Evolutionary conservation across 2,797 vertebrate species (phyloP).

Genomic region (Oceanodroma leucorhoa): DNA sequence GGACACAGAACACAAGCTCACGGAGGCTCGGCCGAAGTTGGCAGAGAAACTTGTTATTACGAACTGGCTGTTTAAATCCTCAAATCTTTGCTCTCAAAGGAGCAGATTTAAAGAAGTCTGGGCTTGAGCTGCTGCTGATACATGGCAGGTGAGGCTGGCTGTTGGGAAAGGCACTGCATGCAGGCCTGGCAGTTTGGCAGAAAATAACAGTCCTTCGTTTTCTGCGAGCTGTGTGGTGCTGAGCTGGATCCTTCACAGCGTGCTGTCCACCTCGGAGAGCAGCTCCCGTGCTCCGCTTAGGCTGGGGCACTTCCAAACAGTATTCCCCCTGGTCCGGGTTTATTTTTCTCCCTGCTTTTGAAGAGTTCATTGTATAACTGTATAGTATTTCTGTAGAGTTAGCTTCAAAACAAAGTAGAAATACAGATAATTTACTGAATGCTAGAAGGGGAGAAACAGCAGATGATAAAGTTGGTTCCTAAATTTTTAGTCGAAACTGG

Average conservation of each 20-base stretch:
- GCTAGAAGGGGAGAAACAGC: neutral
- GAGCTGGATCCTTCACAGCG: neutral
- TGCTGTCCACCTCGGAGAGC: neutral
- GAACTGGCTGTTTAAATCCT: neutral
- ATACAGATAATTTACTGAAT: neutral
- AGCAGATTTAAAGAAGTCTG: neutral
- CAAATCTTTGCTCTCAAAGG: neutral
- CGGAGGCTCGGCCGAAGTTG: neutral
- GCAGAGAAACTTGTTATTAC: neutral
- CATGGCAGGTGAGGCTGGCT: neutral
- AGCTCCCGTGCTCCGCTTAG: neutral
- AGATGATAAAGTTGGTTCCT: neutral
- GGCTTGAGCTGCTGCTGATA: neutral
- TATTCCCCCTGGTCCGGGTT: neutral
- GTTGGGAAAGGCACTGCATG: fast-evolving
- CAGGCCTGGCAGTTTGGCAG: neutral
- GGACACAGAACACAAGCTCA: neutral
- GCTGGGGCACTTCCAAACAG: neutral
- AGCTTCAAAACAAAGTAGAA: neutral
- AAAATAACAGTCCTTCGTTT: neutral
- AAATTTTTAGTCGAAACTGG: neutral
- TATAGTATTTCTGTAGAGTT: neutral
- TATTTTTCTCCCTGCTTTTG: neutral
- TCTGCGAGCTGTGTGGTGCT: neutral
- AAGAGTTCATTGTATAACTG: neutral